Evolutionary conservation across 2,888 invertebrate genomes (phyloP), one percentile per base, ranked within the genome.

Genomic region (Epicampocera succincta): DNA sequence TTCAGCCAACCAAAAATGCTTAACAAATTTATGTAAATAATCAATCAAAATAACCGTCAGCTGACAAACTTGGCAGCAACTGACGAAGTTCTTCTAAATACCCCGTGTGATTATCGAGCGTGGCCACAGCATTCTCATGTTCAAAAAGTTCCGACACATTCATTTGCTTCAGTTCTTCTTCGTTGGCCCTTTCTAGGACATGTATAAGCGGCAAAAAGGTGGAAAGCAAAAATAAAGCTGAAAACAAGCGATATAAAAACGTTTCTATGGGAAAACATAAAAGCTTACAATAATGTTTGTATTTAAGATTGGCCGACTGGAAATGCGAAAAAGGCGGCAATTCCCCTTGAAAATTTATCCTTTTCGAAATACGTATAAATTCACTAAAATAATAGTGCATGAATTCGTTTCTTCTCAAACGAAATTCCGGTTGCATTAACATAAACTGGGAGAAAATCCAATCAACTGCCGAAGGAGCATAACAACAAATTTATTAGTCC

Each of bases 401-500:
- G 0, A 87, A 50, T 56, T 87, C 85, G 19, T 88, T 86, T 9
- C 85, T 78, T 1, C 80, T 69, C 21, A 58, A 61, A 0, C 88
- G 85, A 2, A 84, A 82, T 4, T 87, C 85, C 0, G 77, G 21
- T 9, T 80, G 73, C 61, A 88, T 5, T n/a, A 89, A 50, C 85
- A 86, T 84, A 29, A 85, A 87, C 0, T 86, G 83, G 0, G 88
- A 84, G 46, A 86, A 88, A 1, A 86, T 58, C 1, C 88, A 42
- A 65, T 89, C 89, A 13, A 65, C 44, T 6, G 79, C 76, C 33
- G 85, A 80, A 0, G 89, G 86, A 0, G 86, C 88, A 29, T 86
- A 73, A 50, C 84, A 84, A 29, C 86, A 78, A 21, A 86, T 80
- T 74, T 89, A 88, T 17, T 85, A 89, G 65, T 89, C 89, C 13